Conservation (phyloP, 92 coral and sea anemone genomes). For the Blastomussa wellsi region DNA sequence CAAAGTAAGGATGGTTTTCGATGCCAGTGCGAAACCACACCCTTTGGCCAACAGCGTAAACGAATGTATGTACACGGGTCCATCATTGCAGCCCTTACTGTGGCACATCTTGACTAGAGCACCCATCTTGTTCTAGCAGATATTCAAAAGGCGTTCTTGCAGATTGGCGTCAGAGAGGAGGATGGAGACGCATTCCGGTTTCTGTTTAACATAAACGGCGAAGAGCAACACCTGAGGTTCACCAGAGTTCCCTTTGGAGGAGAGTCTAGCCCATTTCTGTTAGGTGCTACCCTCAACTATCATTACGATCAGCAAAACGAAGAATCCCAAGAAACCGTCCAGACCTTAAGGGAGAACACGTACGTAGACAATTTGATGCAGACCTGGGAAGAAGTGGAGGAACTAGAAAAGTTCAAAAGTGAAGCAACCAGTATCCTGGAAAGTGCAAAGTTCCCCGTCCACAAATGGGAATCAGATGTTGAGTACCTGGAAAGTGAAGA, state of each 20-base stretch:
- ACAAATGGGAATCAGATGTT: slow-evolving; percentile 51
- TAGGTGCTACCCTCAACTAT: slow-evolving; percentile 47
- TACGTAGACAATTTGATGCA: slow-evolving; percentile 62
- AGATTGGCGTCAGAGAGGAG: slow-evolving; percentile 47
- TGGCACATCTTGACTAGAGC: no score
- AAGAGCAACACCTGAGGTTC: slow-evolving; percentile 56
- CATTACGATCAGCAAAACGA: slow-evolving; percentile 41
- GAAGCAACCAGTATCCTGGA: slow-evolving; percentile 41
- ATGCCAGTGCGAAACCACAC: no score
- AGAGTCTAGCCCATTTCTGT: slow-evolving; percentile 57
- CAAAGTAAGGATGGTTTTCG: no score
- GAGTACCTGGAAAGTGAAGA: slow-evolving; percentile 9
- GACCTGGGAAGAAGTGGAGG: slow-evolving; percentile 2
- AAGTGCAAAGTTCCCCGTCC: slow-evolving; percentile 55
- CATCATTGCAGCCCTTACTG: no score
- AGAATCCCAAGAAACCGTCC: slow-evolving; percentile 23
- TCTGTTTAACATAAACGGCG: slow-evolving; percentile 54
- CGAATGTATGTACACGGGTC: no score
- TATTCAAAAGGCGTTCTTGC: slow-evolving; percentile 58
- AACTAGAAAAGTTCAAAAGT: slow-evolving; percentile 41
- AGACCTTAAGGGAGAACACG: slow-evolving; percentile 51
- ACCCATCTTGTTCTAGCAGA: background rate
- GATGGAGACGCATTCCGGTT: slow-evolving; percentile 62
- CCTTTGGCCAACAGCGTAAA: no score
- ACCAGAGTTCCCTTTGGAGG: slow-evolving; percentile 61